Evolutionary conservation across 2,888 invertebrate species (phyloP).

Genomic region (Melieria omissa): DNA sequence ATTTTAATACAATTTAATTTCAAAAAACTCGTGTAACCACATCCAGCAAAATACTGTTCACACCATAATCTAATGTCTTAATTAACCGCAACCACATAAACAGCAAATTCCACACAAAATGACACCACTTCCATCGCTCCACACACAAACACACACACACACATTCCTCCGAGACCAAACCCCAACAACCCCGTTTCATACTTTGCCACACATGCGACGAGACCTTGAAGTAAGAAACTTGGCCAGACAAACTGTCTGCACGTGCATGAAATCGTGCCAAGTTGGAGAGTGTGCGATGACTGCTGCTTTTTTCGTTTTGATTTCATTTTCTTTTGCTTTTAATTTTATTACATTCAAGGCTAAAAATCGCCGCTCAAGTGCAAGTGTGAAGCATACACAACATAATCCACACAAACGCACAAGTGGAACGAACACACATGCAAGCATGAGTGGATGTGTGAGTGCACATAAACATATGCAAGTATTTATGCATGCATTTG

Average conservation of each 20-base stretch:
- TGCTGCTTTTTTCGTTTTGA: not conserved
- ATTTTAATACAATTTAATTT: too few species aligned
- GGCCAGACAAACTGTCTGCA: too few species aligned
- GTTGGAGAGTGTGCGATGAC: not conserved
- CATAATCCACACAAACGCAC: conserved; percentile 1
- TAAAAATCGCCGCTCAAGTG: conserved; percentile 20
- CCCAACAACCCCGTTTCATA: too few species aligned
- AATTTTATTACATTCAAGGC: conserved; percentile 33
- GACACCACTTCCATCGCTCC: too few species aligned
- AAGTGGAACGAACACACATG: not conserved
- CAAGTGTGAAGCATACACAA: conserved; percentile 19
- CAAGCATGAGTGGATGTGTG: conserved; percentile 6
- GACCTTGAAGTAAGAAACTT: not conserved
- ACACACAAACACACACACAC: too few species aligned
- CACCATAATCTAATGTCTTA: too few species aligned
- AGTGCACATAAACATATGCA: conserved; percentile 12
- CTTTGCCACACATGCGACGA: not conserved
- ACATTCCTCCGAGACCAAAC: too few species aligned
- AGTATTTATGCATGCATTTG: conserved; percentile 1
- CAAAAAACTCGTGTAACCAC: too few species aligned
- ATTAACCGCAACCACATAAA: too few species aligned
- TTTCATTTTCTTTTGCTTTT: conserved; percentile 13
- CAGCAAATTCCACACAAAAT: too few species aligned
- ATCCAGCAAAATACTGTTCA: too few species aligned
- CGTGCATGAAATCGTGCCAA: too few species aligned